Evolutionary conservation across 2,113 vertebrate genomes (phyloP), one percentile per base, ranked within the genome.

Genomic region (Ammodytes dubius): DNA sequence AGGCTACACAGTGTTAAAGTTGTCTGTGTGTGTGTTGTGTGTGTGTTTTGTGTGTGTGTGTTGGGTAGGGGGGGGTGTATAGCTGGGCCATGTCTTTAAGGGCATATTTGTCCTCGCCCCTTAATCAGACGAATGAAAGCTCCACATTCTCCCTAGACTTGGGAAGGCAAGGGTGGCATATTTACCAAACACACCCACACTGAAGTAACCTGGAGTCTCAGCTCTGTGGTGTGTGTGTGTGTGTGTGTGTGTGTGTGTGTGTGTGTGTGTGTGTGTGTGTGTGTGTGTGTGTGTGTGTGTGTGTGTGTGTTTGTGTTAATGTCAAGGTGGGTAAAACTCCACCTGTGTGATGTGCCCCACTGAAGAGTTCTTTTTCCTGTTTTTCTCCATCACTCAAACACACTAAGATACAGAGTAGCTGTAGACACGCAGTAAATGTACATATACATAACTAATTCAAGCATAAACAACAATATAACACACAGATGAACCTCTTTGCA

Each of bases 101-200:
- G 91, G 91, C 89, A 89, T 89, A 90, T 93, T 92, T 94, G 93
- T 93, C 92, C 89, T 93, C 89, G 88, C 91, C 85, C 92, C 78
- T 91, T 93, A 91, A 91, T 94, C 90, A 93, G 81, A 67, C 84
- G 83, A 92, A 93, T 93, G 86, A 95, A 94, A 93, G 78, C 94
- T 86, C 68, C 79, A 81, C 91, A 91, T 91, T 92, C 84, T 93
- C 89, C 59, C 57, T 35, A 65, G 90, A 82, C 71, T 78, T 47
- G 78, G 74, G 85, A 86, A 82, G 74, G 81, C 83, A 78, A 77
- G 70, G 89, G 89, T 93, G 93, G 89, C 83, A 92, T 95, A 91
- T 94, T 95, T 95, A 94, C 90, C 91, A 92, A 95, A 94, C 91
- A 93, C 84, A 82, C 87, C 89, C 79, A 84, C 85, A 82, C 83